These are phyloP conservation scores for Rhabdornis inornatus DNA, from an alignment of 2,113 vertebrate genomes.

Conservation along the genomic window DNA sequence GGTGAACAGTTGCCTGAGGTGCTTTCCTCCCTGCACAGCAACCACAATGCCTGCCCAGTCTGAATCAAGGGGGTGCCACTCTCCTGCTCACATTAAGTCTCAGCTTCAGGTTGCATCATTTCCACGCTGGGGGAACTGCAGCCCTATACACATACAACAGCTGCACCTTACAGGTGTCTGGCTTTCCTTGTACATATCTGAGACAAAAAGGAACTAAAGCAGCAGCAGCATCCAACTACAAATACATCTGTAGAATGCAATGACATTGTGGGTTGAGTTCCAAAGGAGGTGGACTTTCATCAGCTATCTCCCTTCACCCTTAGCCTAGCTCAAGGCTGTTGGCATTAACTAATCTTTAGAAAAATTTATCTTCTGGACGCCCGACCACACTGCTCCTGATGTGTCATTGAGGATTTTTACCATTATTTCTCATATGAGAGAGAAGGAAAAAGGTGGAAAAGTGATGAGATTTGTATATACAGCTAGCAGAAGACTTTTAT, in stretches of 20 bases:
- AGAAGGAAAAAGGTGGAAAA: background rate
- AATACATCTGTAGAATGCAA: background rate
- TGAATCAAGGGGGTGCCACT: background rate
- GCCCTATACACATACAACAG: background rate
- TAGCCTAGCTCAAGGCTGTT: background rate
- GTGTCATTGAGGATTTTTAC: background rate
- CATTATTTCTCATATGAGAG: background rate
- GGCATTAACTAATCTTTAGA: background rate
- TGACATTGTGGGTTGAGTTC: background rate
- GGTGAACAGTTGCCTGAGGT: background rate
- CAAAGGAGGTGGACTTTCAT: background rate
- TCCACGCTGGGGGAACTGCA: background rate
- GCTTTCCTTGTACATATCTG: rapidly evolving
- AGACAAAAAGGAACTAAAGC: background rate
- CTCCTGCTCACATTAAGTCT: background rate
- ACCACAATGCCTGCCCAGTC: background rate
- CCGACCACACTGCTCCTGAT: background rate
- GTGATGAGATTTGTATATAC: background rate
- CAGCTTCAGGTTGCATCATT: background rate
- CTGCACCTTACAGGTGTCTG: background rate
- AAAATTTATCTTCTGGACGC: background rate
- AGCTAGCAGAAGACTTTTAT: background rate
- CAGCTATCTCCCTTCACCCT: background rate
- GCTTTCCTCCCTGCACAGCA: background rate
- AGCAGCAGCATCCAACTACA: background rate